These are phyloP conservation scores for Myxocyprinus asiaticus DNA, from an alignment of 2,113 vertebrate genomes.

Conservation along the genomic window DNA sequence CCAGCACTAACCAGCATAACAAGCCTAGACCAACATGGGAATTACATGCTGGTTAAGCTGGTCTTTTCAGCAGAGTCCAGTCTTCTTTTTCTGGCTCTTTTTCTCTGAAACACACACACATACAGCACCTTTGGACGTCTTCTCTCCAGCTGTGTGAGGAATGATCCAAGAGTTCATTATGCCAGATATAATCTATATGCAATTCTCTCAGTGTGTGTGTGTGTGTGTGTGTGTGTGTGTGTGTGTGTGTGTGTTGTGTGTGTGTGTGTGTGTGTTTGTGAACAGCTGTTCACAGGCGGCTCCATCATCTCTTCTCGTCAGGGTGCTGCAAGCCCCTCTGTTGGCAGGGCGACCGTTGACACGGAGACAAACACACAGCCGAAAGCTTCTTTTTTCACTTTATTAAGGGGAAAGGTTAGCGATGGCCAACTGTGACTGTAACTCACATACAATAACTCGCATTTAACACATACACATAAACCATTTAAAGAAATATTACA, in stretches of 20 bases:
- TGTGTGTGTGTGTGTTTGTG: slow-evolving; percentile 43
- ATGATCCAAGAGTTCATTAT: slow-evolving; percentile 31
- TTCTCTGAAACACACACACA: neutral
- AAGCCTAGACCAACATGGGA: too few species aligned
- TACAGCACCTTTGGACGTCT: neutral
- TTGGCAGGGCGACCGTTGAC: slow-evolving; percentile 67
- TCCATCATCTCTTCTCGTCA: slow-evolving; percentile 45
- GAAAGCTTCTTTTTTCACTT: slow-evolving; percentile 56
- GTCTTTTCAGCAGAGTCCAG: too few species aligned
- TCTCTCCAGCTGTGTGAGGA: slow-evolving; percentile 37
- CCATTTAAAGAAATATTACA: neutral
- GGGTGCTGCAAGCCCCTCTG: slow-evolving; percentile 53
- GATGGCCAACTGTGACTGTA: neutral
- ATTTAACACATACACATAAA: slow-evolving; percentile 8
- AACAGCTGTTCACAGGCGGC: slow-evolving; percentile 57
- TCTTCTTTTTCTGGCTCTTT: neutral
- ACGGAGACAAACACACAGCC: slow-evolving; percentile 62
- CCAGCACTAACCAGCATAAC: too few species aligned
- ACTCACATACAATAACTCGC: neutral
- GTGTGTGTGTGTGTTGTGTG: neutral
- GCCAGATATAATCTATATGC: slow-evolving; percentile 27
- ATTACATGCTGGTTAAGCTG: too few species aligned
- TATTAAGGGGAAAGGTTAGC: slow-evolving; percentile 2
- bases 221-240: slow-evolving; percentile 45
- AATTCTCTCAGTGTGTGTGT: slow-evolving; percentile 21